These are phyloP conservation scores for Steatornis caripensis DNA, from an alignment of 2,113 vertebrate species.

Conservation along the genomic window DNA sequence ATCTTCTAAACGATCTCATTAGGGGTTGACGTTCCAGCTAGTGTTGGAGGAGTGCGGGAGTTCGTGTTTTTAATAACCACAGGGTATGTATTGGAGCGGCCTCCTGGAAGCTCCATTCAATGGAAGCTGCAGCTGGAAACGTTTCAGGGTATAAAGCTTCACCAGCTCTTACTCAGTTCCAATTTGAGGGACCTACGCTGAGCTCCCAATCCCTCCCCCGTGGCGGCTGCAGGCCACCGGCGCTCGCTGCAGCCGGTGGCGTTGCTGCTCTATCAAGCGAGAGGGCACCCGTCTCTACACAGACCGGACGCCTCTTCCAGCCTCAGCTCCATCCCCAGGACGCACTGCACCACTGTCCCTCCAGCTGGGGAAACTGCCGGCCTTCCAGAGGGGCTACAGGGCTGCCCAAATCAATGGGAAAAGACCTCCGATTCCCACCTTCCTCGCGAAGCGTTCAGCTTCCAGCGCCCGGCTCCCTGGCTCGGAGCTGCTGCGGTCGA, in stretches of 20 bases:
- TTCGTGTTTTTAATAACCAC: no score
- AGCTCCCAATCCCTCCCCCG: no score
- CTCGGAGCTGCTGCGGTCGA: not conserved
- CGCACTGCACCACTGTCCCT: rapidly evolving
- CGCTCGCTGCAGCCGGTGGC: not conserved
- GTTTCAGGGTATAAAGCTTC: no score
- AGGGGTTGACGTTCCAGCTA: no score
- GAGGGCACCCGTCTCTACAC: not conserved
- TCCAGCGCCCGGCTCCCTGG: not conserved
- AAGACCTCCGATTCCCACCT: not conserved
- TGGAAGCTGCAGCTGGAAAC: no score
- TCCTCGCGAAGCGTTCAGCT: not conserved
- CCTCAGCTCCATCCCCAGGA: not conserved
- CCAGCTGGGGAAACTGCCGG: not conserved
- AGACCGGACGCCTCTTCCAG: rapidly evolving
- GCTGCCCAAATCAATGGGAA: not conserved
- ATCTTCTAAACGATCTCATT: no score
- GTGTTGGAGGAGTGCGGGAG: no score
- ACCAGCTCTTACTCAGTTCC: no score
- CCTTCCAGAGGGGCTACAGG: not conserved
- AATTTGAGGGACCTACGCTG: no score
- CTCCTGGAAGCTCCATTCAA: no score
- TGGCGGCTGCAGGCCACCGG: not conserved
- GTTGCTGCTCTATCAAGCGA: rapidly evolving
- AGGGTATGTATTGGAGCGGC: no score